These are phyloP conservation scores for Zeuzera pyrina DNA, from an alignment of 2,888 invertebrate genomes.

Conservation along the genomic window DNA sequence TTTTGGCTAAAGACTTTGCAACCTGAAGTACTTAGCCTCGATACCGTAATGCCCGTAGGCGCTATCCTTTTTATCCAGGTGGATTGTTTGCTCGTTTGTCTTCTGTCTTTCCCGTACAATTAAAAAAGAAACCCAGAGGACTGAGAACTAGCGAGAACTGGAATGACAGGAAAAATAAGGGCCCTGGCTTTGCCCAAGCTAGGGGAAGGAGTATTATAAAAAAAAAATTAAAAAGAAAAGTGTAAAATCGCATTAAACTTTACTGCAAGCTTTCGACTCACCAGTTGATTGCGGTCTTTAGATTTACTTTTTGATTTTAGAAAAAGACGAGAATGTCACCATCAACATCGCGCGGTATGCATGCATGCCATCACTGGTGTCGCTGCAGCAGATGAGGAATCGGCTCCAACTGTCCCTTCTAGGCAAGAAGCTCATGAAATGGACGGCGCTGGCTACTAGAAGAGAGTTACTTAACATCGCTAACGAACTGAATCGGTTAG, in stretches of 20 bases:
- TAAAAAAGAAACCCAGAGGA: too few species aligned
- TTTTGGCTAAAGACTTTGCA: too few species aligned
- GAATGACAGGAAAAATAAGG: too few species aligned
- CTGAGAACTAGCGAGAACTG: too few species aligned
- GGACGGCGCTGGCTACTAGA: constrained; percentile 50
- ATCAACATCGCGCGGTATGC: constrained; percentile 28
- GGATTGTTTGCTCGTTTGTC: too few species aligned
- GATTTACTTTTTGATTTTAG: background rate
- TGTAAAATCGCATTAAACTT: background rate
- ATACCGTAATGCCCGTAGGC: too few species aligned
- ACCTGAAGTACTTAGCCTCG: too few species aligned
- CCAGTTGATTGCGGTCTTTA: background rate
- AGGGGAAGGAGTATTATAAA: too few species aligned
- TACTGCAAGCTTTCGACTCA: background rate
- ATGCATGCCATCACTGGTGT: constrained; percentile 53
- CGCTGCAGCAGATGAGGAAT: constrained; percentile 55
- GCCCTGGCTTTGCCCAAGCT: too few species aligned
- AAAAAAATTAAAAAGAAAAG: too few species aligned
- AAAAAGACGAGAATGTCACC: constrained; percentile 18
- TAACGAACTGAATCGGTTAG: constrained; percentile 24
- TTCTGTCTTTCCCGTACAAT: too few species aligned
- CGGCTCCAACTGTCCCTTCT: constrained; percentile 44
- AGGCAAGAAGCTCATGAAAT: constrained; percentile 57
- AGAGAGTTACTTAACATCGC: constrained; percentile 38
- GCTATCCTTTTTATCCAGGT: too few species aligned